These are phyloP conservation scores for Triplophysa siluroides DNA, from an alignment of 2,113 vertebrate genomes.

Conservation along the genomic window DNA sequence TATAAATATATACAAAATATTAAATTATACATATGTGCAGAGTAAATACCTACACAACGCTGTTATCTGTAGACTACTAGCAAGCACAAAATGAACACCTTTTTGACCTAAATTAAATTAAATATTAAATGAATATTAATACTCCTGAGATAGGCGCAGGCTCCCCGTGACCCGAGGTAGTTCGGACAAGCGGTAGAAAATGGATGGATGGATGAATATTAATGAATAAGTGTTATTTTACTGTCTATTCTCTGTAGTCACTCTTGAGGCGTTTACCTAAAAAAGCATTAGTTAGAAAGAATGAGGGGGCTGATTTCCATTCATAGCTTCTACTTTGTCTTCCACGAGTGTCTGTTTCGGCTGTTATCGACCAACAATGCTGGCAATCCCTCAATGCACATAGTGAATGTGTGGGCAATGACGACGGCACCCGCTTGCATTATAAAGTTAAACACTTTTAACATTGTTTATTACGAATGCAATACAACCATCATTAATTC, in stretches of 20 bases:
- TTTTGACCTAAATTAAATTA: background rate
- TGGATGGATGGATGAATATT: no score
- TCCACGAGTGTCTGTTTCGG: background rate
- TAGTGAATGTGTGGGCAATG: no score
- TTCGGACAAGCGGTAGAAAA: no score
- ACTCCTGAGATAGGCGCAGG: no score
- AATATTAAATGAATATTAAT: background rate
- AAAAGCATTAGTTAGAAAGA: background rate
- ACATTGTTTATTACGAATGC: no score
- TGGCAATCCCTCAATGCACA: no score
- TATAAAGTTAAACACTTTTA: no score
- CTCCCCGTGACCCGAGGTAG: no score
- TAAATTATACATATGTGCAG: no score
- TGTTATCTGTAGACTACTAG: background rate
- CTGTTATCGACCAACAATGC: background rate
- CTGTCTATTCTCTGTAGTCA: background rate
- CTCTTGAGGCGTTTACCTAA: background rate
- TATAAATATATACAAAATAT: no score
- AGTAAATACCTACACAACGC: background rate
- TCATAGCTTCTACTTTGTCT: background rate
- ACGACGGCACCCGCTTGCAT: no score
- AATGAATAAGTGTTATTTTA: background rate
- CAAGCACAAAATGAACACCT: background rate
- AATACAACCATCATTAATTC: no score
- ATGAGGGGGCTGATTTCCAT: background rate